These are phyloP conservation scores for Acleris laterana DNA, from an alignment of 2,888 invertebrate genomes.

Conservation along the genomic window DNA sequence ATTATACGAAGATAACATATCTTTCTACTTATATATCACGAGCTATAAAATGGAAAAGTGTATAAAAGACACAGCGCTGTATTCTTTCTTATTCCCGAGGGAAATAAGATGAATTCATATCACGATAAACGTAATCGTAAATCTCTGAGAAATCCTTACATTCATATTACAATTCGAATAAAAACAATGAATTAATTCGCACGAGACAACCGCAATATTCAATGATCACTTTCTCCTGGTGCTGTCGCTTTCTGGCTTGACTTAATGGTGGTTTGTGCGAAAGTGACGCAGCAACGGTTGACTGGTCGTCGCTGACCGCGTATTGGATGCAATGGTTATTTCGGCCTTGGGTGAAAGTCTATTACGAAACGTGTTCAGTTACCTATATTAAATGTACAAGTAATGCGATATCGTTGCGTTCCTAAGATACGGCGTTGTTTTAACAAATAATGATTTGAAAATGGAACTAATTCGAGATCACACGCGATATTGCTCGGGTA, in stretches of 20 bases:
- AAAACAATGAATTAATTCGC: conserved; percentile 36
- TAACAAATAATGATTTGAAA: conserved; percentile 19
- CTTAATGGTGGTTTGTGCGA: conserved; percentile 13
- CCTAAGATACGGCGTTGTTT: conserved; percentile 28
- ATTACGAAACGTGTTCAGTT: conserved; percentile 47
- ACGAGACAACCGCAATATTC: conserved; percentile 30
- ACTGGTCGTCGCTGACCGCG: conserved; percentile 36
- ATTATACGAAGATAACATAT: neutral
- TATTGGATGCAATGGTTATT: conserved; percentile 53
- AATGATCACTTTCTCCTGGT: conserved; percentile 34
- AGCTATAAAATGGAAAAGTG: conserved; percentile 19
- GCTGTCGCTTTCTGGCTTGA: conserved; percentile 32
- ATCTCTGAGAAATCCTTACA: conserved; percentile 34
- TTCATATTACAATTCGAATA: conserved; percentile 21
- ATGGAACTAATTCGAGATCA: conserved; percentile 11
- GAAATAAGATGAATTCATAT: conserved; percentile 37
- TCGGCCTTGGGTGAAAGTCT: conserved; percentile 77
- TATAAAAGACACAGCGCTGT: conserved; percentile 21
- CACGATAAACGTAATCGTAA: conserved; percentile 36
- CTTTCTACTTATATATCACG: neutral
- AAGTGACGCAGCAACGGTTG: conserved; percentile 32
- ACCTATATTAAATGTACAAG: conserved; percentile 31
- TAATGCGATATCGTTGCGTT: conserved; percentile 34
- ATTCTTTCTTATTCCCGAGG: conserved; percentile 26
- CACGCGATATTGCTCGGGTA: neutral